phyloP scores from a whole-genome alignment of 1,140 invertebrate species.

The Atta colombica region DNA sequence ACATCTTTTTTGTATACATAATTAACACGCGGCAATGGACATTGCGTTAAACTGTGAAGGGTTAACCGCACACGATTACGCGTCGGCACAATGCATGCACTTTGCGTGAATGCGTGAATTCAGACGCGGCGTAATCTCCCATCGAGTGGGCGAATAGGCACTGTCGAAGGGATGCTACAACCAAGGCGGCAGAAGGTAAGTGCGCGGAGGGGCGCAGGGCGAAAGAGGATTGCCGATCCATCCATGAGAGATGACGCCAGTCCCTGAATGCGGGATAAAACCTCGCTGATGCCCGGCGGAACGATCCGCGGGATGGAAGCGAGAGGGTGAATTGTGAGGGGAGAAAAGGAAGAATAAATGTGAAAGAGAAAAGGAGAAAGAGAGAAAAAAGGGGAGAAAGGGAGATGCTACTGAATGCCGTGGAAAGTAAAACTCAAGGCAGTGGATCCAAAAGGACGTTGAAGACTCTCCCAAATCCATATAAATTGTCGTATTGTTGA shows the following conservation, averaged over 20 bases:
- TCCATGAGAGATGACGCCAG: slow-evolving; percentile 83
- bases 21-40: background rate
- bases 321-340: slow-evolving; percentile 56
- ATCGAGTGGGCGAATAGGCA: slow-evolving; percentile 80
- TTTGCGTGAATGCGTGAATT: slow-evolving; percentile 71
- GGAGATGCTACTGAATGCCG: slow-evolving; percentile 83
- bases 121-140: slow-evolving; percentile 76
- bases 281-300: slow-evolving; percentile 80
- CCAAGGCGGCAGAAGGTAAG: slow-evolving; percentile 55
- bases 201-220: slow-evolving; percentile 71
- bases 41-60: slow-evolving; percentile 10
- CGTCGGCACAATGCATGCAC: slow-evolving; percentile 55
- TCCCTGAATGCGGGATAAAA: slow-evolving; percentile 84
- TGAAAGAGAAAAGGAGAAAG: slow-evolving; percentile 34
- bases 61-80: slow-evolving; percentile 50
- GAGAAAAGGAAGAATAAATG: slow-evolving; percentile 58
- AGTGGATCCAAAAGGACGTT: slow-evolving; percentile 82
- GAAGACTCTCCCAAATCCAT: slow-evolving; percentile 85
- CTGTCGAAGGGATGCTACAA: slow-evolving; percentile 52
- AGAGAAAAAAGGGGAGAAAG: slow-evolving; percentile 71
- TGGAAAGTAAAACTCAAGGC: slow-evolving; percentile 85
- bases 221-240: slow-evolving; percentile 85
- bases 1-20: background rate
- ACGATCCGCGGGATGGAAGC: slow-evolving; percentile 76
- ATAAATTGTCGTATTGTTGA: slow-evolving; percentile 86